Evolutionary conservation across 2,888 invertebrate species (phyloP), one percentile per base, ranked within the genome.

Genomic region (Andrena camellia): DNA sequence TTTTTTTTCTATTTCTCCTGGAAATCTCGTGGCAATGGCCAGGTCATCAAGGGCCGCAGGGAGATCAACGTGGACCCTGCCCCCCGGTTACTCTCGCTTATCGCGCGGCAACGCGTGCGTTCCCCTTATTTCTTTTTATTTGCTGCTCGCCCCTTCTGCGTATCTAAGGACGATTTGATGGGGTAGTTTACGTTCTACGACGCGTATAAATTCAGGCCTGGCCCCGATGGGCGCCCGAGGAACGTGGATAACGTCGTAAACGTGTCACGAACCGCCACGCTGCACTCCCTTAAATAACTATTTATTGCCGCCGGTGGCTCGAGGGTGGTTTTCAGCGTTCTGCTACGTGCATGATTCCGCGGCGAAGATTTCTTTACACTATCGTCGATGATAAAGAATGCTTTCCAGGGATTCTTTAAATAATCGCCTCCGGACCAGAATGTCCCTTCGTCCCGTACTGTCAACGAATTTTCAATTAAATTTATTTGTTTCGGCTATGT

Each of bases 1-100:
- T 71, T 70, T 63, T 83, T 83, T 86, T 85, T 78, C 81, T 83
- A 81, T 85, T 85, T 78, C 62, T 66, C 59, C 64, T 7, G 17
- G 64, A 68, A 48, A 71, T 81, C 64, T 42, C 60, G 20, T 57
- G 62, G 75, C 54, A 70, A 48, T 35, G 33, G 33, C 26, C 48
- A 23, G 33, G 62, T 48, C 71, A 77, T 84, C 59, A 67, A 52
- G 57, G 63, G 31, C 31, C 48, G 23, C 60, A 68, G 62, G 60
- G 79, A 77, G 73, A 84, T 71, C 74, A 73, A 63, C 78, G 63
- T 17, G 62, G 64, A 59, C 26, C 29, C 73, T 13, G 80, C 74
- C 63, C 48, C 42, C 68, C 68, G 74, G 77, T 57, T 54, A 57
- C 54, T 63, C 84, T 63, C 84, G 84, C 82, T 86, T 86, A 87